Evolutionary conservation across 2,797 vertebrate genomes (phyloP), one percentile per base, ranked within the genome.

Genomic region (Anguilla pacifica): DNA sequence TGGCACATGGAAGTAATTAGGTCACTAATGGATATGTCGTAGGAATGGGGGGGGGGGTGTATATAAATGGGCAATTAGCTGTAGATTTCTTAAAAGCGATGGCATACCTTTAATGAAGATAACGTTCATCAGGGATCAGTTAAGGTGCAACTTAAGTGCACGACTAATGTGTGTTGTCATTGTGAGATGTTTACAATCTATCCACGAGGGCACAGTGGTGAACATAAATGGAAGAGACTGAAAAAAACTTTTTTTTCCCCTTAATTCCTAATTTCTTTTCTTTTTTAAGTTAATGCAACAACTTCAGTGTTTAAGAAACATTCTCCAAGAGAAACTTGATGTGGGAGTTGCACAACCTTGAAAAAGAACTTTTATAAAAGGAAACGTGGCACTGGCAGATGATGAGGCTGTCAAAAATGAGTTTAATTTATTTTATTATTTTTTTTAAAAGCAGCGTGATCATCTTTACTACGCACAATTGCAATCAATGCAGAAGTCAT

Each of bases 1-100:
- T 83, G 88, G 88, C 92, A 91, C 77, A 84, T 91, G 91, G 91
- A 88, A 90, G 87, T 89, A 90, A 91, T 92, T 92, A 91, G 84
- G 61, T 49, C 81, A 35, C 89, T 91, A 91, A 92, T 88, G 88
- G 89, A 88, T 88, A 90, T 88, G 90, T 92, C 77, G 89, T 43
- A 51, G 64, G 67, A 5, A 10, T 39, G 28, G 89, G 92, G 81
- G 64, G 67, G 28, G 89, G 91, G 81, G 86, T 82, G 87, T 49
- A 77, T 49, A 87, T 87, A 90, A 82, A 88, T 74, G 70, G 83
- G 89, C 74, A 72, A 59, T 79, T 79, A 74, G n/a, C 84, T 88
- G 28, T 51, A 88, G 74, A 85, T 82, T 77, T 88, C 90, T 57
- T 55, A 35, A 87, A 88, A 83, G 83, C 77, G 83, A 89, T 85